Evolutionary conservation across 37 sponge, comb jelly and placozoan species (phyloP), one percentile per base, ranked within the genome.

Genomic region (Halisarca cf. caerulea): DNA sequence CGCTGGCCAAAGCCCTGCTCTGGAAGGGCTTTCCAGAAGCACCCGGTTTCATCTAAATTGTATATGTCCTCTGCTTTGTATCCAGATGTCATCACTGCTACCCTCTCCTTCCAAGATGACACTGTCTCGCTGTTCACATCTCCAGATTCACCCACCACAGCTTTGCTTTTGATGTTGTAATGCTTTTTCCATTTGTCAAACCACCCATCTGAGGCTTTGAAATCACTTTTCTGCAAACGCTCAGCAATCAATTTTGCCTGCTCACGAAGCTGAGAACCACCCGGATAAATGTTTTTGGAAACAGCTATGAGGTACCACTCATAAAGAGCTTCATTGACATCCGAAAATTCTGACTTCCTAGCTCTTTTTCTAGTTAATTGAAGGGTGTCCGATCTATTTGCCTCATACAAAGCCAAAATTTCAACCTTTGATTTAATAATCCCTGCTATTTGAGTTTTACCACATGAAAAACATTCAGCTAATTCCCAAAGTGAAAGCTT

Each of bases 21-120:
- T 58, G 89, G 94, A n/a, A 90, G 82, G 44, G 94, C 88, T 70
- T 60, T 51, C 89, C 89, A 88, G 59, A 86, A 64, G 62, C 82
- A 82, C 8, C 66, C 25, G 8, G 58, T 82, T 54, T 82, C 82
- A 3, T 82, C 66, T 43, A 82, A 62, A 43, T 60, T 82, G 37
- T 39, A 70, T 27, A 34, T 1, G 15, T 70, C 84, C 54, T 53
- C 57, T 15, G 70, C 21, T 2, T 62, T 47, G 3, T 83, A 70
- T 17, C 69, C 69, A 25, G 33, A 45, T 44, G 69, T 59, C 23
- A 47, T 47, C 27, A 36, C 69, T 28, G 83, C 27, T 7, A 40
- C 45, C 47, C 59, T 57, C 66, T 66, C 69, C 59, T 66, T 66
- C 69, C 69, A 64, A 8, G 35, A 23, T 41, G 43, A 21, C 0